Conservation (phyloP, 92 coral and sea anemone genomes). For the Actinernus sp. region DNA sequence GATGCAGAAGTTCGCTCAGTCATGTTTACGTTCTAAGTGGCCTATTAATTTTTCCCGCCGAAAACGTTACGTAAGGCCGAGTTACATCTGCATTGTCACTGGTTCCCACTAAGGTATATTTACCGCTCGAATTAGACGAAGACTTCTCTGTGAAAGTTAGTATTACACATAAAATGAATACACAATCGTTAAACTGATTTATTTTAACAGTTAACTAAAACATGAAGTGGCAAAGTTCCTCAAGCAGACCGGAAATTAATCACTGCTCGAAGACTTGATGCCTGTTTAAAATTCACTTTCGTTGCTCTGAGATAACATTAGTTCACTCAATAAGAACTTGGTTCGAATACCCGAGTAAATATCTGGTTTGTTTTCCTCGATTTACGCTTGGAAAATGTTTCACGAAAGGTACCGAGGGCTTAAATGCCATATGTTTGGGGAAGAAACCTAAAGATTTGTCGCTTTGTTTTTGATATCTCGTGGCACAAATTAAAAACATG, state of each 20-base stretch:
- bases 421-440: neutral
- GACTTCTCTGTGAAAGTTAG: too few relatives aligned
- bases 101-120: conserved; percentile 4
- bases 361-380: neutral
- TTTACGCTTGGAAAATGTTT: neutral
- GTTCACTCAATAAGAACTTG: neutral
- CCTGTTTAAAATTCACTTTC: neutral
- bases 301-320: neutral
- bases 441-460: neutral
- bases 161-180: neutral
- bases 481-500: neutral
- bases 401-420: neutral
- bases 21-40: neutral
- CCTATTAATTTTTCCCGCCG: conserved; percentile 54
- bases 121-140: too few relatives aligned
- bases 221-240: too few relatives aligned
- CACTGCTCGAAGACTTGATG: too few relatives aligned
- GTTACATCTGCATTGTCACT: conserved; percentile 23
- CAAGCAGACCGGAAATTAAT: too few relatives aligned
- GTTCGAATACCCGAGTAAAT: neutral
- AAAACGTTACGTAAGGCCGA: conserved; percentile 4
- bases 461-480: neutral
- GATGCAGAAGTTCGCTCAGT: too few relatives aligned
- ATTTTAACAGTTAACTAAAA: neutral
- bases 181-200: neutral